Evolutionary conservation across 2,888 invertebrate species (phyloP), one percentile per base, ranked within the genome.

Genomic region (Electrophaes corylata): DNA sequence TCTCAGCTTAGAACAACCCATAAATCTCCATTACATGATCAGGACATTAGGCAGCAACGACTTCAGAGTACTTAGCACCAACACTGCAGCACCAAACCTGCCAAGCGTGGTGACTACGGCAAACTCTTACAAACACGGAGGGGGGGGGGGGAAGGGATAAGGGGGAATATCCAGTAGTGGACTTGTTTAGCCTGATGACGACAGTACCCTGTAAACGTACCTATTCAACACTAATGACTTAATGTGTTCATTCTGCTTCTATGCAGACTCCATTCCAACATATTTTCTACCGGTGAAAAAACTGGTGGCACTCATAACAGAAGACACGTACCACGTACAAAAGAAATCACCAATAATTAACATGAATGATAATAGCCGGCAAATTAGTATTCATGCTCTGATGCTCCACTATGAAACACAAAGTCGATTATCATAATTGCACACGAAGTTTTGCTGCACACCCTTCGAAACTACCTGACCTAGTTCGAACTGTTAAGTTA

Each of bases 311-410:
- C 37, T 26, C 29, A 58, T 44, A 45, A 39, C 48, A 54, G 12
- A 49, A 56, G 44, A 45, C 56, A 40, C 23, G 48, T 49, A 54
- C 18, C 10, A 40, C 23, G 48, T 49, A 54, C 18, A 10, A 29
- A 44, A 39, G 14, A 47, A 43, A 59, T 31, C 12, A 46, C 23
- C 37, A 43, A 50, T 55, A 47, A 51, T 60, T 51, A 51, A 43
- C 40, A 45, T 29, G 8, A 10, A 50, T 46, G 46, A 55, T 55
- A 43, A 59, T 59, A 37, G 41, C 12, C 26, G 46, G 31, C 41
- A 58, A 60, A 60, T 62, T 33, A 58, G 62, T 55, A 62, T 66
- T 58, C 57, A 66, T 54, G 64, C 58, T 60, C 64, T 55, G 58
- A 57, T 64, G 52, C 54, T 51, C 52, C 31, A 37, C 57, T 53